Evolutionary conservation across 2,888 invertebrate genomes (phyloP).

Genomic region (Pterobdella sp.): DNA sequence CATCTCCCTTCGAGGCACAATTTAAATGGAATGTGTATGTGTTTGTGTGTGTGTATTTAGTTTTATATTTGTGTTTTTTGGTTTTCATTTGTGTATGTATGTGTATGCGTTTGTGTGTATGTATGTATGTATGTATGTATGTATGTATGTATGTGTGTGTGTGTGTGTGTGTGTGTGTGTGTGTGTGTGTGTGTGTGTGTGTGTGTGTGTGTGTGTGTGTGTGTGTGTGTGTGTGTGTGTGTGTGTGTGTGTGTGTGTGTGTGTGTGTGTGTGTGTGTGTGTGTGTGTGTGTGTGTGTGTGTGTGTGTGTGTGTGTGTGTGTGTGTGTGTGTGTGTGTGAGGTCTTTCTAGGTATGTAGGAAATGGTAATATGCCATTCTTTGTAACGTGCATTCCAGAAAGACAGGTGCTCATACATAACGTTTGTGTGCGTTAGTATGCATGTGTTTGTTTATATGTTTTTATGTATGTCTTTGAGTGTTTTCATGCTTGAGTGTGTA

Average conservation of each 20-base stretch:
- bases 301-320: constrained; percentile 23
- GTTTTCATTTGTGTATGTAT: constrained; percentile 9
- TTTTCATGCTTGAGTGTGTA: too few relatives aligned
- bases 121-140: constrained; percentile 15
- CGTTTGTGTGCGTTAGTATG: too few relatives aligned
- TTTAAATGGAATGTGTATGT: too few relatives aligned
- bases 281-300: constrained; percentile 24
- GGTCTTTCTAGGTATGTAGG: too few relatives aligned
- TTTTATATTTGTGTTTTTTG: constrained; percentile 5
- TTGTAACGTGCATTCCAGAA: too few relatives aligned
- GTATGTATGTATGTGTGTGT: not conserved
- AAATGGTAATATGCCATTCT: too few relatives aligned
- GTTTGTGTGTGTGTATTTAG: constrained; percentile 16
- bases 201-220: constrained; percentile 19
- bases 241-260: constrained; percentile 23
- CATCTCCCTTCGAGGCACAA: too few relatives aligned
- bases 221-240: constrained; percentile 24
- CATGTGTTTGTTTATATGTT: too few relatives aligned
- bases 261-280: constrained; percentile 25
- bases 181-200: constrained; percentile 12
- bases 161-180: constrained; percentile 14
- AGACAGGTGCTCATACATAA: too few relatives aligned
- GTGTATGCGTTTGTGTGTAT: constrained; percentile 19
- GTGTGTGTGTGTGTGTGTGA: constrained; percentile 24
- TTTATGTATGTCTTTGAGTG: too few relatives aligned